Conservation (phyloP, 2,113 vertebrate species). For the Tachycineta bicolor region DNA sequence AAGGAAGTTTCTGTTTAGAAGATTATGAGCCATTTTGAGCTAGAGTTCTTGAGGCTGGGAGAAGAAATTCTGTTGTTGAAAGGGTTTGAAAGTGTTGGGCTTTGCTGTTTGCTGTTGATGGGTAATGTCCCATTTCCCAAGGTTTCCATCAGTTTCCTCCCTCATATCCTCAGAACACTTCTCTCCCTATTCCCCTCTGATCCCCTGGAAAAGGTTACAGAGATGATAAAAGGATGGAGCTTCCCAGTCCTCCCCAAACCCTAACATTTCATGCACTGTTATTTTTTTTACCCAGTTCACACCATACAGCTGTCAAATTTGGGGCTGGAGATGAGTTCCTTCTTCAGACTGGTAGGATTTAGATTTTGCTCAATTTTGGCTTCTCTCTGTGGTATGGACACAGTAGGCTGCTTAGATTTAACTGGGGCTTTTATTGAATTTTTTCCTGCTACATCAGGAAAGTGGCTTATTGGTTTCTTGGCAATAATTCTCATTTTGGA, state of each 20-base stretch:
- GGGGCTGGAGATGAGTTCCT: neutral
- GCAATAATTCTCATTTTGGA: neutral
- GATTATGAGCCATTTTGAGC: neutral
- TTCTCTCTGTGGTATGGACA: neutral
- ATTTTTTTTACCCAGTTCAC: neutral
- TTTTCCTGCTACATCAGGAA: neutral
- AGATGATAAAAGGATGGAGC: neutral
- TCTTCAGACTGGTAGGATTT: neutral
- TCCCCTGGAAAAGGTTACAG: neutral
- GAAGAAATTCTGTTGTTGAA: neutral
- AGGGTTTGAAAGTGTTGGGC: neutral
- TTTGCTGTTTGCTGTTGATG: neutral
- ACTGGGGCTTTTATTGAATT: neutral
- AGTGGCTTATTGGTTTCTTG: neutral
- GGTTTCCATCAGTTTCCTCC: neutral
- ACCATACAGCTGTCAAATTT: neutral
- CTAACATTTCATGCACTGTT: neutral
- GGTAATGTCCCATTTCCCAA: neutral
- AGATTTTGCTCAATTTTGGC: neutral
- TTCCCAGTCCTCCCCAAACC: neutral
- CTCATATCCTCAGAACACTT: neutral
- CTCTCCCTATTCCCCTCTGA: neutral
- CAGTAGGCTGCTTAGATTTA: neutral
- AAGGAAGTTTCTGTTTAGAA: neutral
- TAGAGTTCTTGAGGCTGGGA: neutral